A percentile compares a stretch with the other conserved stretches of the same genome.
These are phyloP conservation scores for Pipa parva DNA, from an alignment of 2,113 vertebrate genomes.

Conservation along the genomic window DNA sequence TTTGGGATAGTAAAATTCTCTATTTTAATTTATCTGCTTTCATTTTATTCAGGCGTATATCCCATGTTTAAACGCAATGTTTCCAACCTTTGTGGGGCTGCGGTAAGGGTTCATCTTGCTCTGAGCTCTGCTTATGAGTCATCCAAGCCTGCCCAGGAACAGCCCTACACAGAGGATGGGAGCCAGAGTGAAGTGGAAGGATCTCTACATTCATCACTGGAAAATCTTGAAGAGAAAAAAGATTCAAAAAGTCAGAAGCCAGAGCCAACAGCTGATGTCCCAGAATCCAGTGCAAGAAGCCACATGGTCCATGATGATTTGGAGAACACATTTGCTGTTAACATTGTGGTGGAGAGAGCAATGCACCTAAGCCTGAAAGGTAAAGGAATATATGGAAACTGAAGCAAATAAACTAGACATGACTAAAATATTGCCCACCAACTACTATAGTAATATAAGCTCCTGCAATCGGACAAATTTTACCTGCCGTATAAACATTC, in stretches of 20 bases:
- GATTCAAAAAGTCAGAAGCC: conserved; percentile 34
- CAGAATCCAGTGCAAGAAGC: conserved; percentile 25
- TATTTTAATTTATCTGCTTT: background rate
- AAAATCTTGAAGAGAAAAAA: background rate
- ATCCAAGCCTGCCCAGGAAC: conserved; percentile 13
- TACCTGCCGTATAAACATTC: too few relatives aligned
- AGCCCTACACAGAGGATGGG: conserved; percentile 47
- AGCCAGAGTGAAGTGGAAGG: conserved; percentile 55
- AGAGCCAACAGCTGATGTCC: conserved; percentile 4
- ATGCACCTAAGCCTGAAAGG: conserved; percentile 93
- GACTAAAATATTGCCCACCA: too few relatives aligned
- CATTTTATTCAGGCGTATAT: conserved; percentile 75
- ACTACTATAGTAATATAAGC: too few relatives aligned
- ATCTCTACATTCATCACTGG: conserved; percentile 14
- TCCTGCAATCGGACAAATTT: too few relatives aligned
- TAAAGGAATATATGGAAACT: too few relatives aligned
- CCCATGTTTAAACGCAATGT: conserved; percentile 81
- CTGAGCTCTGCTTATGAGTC: conserved; percentile 46
- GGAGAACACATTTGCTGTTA: conserved; percentile 73
- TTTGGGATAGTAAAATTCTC: too few relatives aligned
- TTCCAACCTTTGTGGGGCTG: conserved; percentile 78
- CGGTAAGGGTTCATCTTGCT: conserved; percentile 75
- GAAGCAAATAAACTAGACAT: too few relatives aligned
- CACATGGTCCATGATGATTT: background rate
- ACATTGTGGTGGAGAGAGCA: conserved; percentile 79